These are phyloP conservation scores for Platalea minor DNA, from an alignment of 2,797 vertebrate species.

Conservation along the genomic window DNA sequence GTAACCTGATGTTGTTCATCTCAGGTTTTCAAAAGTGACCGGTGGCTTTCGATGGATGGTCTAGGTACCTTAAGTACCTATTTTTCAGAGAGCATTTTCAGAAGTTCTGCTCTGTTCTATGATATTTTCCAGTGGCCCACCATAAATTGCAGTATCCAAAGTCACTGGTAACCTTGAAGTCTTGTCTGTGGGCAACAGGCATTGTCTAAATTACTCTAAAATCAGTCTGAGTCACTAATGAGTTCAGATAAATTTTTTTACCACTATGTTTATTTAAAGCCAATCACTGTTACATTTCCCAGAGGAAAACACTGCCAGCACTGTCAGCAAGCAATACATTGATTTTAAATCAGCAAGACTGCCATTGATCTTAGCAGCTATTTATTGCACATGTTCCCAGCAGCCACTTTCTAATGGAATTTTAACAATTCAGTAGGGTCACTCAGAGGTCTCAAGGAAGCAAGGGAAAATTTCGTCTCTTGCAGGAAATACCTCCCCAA, in stretches of 20 bases:
- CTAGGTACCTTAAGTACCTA: neutral
- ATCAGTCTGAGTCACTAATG: neutral
- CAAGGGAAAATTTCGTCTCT: neutral
- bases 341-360: conserved; percentile 50
- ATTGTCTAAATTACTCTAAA: neutral
- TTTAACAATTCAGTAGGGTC: conserved; percentile 42
- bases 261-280: conserved; percentile 12
- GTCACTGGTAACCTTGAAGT: neutral
- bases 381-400: conserved; percentile 54
- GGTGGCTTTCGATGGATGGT: neutral
- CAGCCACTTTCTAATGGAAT: conserved; percentile 43
- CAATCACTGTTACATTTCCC: neutral
- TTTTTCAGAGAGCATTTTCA: neutral
- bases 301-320: neutral
- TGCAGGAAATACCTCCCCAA: neutral
- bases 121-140: neutral
- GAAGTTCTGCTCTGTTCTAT: neutral
- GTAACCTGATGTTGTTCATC: neutral
- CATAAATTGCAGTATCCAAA: neutral
- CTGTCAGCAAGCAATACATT: neutral
- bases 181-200: neutral
- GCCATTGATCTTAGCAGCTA: conserved; percentile 58
- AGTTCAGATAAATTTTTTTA: conserved; percentile 40
- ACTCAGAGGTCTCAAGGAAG: neutral
- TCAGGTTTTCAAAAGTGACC: neutral